phyloP scores from a whole-genome alignment of 2,888 invertebrate genomes.

The Caenorhabditis afra region DNA sequence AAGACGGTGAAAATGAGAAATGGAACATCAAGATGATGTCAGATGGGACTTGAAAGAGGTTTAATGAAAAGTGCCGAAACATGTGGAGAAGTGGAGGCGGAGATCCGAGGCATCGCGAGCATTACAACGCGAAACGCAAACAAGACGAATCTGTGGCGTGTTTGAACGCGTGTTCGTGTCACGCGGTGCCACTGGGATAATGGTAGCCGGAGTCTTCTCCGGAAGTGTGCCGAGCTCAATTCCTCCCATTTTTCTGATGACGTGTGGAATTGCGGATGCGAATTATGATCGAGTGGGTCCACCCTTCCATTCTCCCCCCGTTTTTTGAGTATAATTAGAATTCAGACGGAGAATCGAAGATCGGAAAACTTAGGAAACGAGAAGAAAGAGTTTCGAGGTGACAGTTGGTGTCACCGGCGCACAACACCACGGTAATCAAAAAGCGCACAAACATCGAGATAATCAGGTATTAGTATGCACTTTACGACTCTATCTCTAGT shows the following conservation, averaged over 20 bases:
- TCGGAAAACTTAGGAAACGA: too few species aligned
- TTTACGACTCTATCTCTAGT: neutral
- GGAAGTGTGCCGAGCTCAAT: conserved; percentile 15
- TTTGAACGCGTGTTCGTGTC: conserved; percentile 37
- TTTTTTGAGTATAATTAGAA: conserved; percentile 19
- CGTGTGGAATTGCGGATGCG: conserved; percentile 16
- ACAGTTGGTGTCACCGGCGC: conserved; percentile 26
- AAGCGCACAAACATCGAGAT: neutral
- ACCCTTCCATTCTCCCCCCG: neutral
- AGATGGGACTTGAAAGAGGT: neutral
- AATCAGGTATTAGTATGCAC: neutral
- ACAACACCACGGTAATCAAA: too few species aligned
- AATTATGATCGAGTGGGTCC: conserved; percentile 26
- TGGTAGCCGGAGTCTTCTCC: conserved; percentile 6
- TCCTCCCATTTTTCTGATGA: conserved; percentile 15
- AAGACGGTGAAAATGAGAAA: too few species aligned
- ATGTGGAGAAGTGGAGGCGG: neutral
- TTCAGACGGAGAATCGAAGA: too few species aligned
- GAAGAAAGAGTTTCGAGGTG: neutral
- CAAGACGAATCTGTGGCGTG: too few species aligned
- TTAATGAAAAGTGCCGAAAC: conserved; percentile 12
- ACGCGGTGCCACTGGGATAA: conserved; percentile 17
- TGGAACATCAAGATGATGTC: neutral
- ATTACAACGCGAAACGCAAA: conserved; percentile 31
- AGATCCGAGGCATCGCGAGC: neutral